Base-by-base conservation (phyloP, 2,888 invertebrate species). In the Drosophila yooni region DNA sequence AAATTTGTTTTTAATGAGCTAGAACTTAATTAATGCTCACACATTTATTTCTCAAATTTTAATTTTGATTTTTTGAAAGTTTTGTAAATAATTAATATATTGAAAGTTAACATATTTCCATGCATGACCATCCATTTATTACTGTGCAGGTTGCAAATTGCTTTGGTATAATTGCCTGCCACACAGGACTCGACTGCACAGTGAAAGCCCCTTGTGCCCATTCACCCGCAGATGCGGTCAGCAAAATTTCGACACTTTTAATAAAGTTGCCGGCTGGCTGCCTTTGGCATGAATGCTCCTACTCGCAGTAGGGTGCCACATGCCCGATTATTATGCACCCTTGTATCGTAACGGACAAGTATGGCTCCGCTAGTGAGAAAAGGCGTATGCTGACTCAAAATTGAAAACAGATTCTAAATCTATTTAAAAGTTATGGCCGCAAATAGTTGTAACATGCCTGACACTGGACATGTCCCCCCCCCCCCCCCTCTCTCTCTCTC, bases 401-500 rank as follows among this genome's bases (percentile, higher is more conserved):
- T 70, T 67, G 69, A 69, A 76, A 81, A 82, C 82, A 79, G 80
- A 79, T 82, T 82, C 70, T 57, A 79, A 81, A 79, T 79, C 81
- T 79, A 81, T 81, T 81, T 79, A 81, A 81, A 81, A 79, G 82
- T 81, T 82, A 81, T 70, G 73, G 63, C 81, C 82, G 63, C 81
- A 81, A 82, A 79, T 82, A 82, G 82, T 81, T 82, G 73, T 60
- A 70, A 64, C 21, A 57, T 29, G 40, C 60, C 25, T 36, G 51
- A 65, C 65, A 29, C 18, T 18, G 27, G 50, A 50, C 27, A 29
- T 31, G 43, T 31, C 46, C 15, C n/a, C 21, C 21, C 21, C 21
- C 0, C 21, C 1, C 21, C 21, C 21, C 21, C n/a, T n/a, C n/a
- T n/a, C n/a, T n/a, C n/a, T 21, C 13, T 50, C 36, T 31, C 40